phyloP scores from a whole-genome alignment of 2,797 vertebrate genomes.

The Anolis apletophallus region DNA sequence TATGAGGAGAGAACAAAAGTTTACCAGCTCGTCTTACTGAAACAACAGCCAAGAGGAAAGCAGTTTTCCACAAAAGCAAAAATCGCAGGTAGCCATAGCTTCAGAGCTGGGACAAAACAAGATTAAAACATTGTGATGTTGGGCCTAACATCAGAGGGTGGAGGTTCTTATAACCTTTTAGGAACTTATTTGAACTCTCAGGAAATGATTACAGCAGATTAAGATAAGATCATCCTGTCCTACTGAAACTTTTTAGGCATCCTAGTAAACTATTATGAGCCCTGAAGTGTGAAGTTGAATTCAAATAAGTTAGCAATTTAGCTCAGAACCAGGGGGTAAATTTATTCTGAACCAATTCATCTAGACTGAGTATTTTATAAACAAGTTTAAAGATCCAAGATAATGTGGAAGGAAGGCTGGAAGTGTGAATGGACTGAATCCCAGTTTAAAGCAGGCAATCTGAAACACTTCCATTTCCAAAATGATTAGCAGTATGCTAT shows the following conservation, averaged over 20 bases:
- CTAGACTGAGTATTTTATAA: background rate
- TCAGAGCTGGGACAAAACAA: too few relatives aligned
- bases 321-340: background rate
- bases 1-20: too few relatives aligned
- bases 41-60: too few relatives aligned
- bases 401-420: background rate
- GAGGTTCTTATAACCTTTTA: too few relatives aligned
- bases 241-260: background rate
- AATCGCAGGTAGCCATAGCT: too few relatives aligned
- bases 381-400: background rate
- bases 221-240: background rate
- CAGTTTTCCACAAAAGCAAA: too few relatives aligned
- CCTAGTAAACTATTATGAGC: background rate
- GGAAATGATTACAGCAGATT: background rate
- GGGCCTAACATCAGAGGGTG: too few relatives aligned
- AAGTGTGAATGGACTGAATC: conserved; percentile 1
- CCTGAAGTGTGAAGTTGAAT: background rate
- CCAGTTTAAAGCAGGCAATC: conserved; percentile 2
- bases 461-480: conserved; percentile 4
- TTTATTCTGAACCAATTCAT: conserved; percentile 23
- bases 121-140: too few relatives aligned
- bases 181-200: background rate
- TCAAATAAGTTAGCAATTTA: conserved; percentile 1
- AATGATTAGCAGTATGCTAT: background rate
- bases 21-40: too few relatives aligned